phyloP scores from a whole-genome alignment of 2,113 vertebrate species.

The Tachycineta bicolor region DNA sequence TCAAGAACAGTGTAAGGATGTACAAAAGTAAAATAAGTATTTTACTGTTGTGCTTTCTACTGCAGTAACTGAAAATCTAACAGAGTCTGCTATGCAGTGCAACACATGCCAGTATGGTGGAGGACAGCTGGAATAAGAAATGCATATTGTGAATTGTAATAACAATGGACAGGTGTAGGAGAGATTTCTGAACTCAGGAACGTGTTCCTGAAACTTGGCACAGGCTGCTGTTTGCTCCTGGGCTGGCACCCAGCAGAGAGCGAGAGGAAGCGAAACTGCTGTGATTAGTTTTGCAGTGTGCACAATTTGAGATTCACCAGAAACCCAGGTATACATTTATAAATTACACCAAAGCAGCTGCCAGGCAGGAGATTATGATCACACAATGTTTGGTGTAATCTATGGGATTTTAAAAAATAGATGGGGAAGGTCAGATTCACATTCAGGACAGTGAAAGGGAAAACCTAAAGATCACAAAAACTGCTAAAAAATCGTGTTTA shows the following conservation, averaged over 20 bases:
- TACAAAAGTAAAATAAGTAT: not conserved
- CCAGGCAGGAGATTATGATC: not conserved
- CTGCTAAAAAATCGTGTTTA: not conserved
- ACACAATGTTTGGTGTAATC: not conserved
- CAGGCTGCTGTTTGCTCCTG: not conserved
- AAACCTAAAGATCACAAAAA: not conserved
- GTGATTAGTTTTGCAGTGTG: not conserved
- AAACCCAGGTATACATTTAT: not conserved
- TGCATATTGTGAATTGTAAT: not conserved
- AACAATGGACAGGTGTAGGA: conserved; percentile 37
- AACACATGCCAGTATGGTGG: not conserved
- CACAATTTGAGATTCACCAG: not conserved
- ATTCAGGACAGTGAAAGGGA: not conserved
- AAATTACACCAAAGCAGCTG: not conserved
- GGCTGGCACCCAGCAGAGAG: conserved; percentile 33
- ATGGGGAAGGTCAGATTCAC: not conserved
- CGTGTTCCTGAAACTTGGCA: conserved; percentile 23
- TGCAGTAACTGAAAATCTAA: not conserved
- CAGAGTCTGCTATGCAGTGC: not conserved
- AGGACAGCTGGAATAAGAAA: conserved; percentile 35
- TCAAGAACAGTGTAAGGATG: not conserved
- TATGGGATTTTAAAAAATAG: not conserved
- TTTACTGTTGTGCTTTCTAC: not conserved
- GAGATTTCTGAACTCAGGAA: not conserved
- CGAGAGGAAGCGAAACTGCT: not conserved